Base-by-base conservation (phyloP, 2,888 invertebrate genomes). In the Ectobius pallidus region DNA sequence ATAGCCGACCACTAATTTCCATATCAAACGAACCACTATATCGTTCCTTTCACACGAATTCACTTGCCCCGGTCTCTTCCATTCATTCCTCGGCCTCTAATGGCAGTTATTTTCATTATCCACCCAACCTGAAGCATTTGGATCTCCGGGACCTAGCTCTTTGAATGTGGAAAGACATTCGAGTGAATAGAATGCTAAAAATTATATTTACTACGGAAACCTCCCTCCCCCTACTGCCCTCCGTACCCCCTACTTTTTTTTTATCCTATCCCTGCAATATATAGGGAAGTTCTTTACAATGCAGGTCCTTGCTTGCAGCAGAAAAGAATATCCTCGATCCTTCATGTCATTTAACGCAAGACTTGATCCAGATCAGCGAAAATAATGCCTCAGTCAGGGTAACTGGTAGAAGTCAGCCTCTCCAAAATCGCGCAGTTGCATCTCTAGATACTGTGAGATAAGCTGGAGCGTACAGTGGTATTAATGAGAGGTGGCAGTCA, bases 21-120 rank as follows among this genome's bases (percentile, higher is more conserved):
- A 75, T 75, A 75, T 75, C 75, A 73, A 75, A 73, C 71, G 75
- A 75, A 52, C 61, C 71, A 63, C 71, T 63, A 69, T 69, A 69
- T 71, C 67, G 63, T 75, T 68, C 69, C 73, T 70, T 73, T 71
- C 73, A 71, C 75, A 55, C 63, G 63, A 75, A 73, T 58, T 72
- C 69, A 55, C 69, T 55, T 69, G 55, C 62, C 22, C 63, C 65
- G 44, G 63, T 52, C 71, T 63, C 62, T 63, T 61, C 69, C 62
- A 73, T 73, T 69, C 69, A 69, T 62, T 61, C 63, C 73, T 34
- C 32, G 69, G 34, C 55, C 63, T 69, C 75, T 71, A 75, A 71
- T 70, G 72, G 70, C 68, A 74, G 74, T 73, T 73, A 75, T 75
- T 75, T 75, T 75, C 75, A 75, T 75, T 73, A 75, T 62, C 49